A percentile compares a stretch with the other conserved stretches of the same genome.
Evolutionary conservation across 2,888 invertebrate species (phyloP).

Genomic region (Stenotaenia linearis): DNA sequence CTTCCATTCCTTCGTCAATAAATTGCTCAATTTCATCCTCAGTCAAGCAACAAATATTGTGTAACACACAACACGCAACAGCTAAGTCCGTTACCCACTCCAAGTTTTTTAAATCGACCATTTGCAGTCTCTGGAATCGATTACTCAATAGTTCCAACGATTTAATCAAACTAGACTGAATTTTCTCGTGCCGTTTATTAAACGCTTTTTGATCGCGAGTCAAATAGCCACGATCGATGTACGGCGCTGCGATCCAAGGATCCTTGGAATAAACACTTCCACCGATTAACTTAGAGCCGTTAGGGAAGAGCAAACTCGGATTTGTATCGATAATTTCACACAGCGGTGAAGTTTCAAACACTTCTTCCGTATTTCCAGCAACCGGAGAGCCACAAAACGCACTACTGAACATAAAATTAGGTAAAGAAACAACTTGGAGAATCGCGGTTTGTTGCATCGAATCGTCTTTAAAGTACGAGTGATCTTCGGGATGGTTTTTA

Average conservation of each 20-base stretch:
- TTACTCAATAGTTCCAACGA: neutral
- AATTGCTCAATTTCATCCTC: neutral
- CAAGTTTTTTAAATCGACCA: neutral
- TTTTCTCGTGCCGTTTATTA: neutral
- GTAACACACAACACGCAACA: neutral
- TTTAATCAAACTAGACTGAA: neutral
- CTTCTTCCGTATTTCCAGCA: neutral
- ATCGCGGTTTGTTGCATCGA: neutral
- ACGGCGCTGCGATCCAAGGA: neutral
- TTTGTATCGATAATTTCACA: neutral
- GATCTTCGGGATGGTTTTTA: neutral
- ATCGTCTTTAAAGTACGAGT: neutral
- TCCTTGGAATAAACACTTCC: neutral
- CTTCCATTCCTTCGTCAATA: neutral
- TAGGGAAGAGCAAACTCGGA: neutral
- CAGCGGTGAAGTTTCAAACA: neutral
- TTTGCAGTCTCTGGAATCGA: neutral
- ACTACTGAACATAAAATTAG: neutral
- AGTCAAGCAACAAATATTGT: neutral
- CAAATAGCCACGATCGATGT: neutral
- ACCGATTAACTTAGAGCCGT: neutral
- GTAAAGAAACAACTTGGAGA: neutral
- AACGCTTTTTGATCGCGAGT: neutral
- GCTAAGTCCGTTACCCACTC: neutral
- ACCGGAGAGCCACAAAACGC: neutral